Conservation (phyloP, 92 coral and sea anemone species). For the Bergia puertoricense region DNA sequence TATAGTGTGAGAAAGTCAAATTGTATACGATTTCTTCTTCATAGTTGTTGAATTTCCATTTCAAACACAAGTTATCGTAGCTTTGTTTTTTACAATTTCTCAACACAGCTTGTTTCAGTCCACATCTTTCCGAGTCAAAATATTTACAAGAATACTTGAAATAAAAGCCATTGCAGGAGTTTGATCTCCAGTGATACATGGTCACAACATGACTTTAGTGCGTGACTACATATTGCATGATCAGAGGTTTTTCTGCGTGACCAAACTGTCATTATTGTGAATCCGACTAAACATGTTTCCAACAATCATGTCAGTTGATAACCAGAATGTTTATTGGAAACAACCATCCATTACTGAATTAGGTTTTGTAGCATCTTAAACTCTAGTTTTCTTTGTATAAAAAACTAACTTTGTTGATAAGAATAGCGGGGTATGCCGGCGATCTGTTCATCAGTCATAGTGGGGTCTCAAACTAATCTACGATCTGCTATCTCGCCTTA, state of each 20-base stretch:
- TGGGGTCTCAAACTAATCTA: background rate
- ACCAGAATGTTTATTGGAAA: background rate
- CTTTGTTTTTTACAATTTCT: too few species aligned
- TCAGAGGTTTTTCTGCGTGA: background rate
- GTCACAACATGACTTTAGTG: background rate
- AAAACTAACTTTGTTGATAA: too few species aligned
- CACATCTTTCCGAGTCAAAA: background rate
- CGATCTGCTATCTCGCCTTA: constrained; percentile 1
- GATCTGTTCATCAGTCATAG: background rate
- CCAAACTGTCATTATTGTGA: background rate
- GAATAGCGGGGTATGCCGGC: too few species aligned
- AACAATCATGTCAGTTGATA: background rate
- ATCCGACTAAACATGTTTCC: background rate
- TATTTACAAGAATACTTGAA: background rate
- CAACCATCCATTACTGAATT: background rate
- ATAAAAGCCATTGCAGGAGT: background rate
- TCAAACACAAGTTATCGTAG: too few species aligned
- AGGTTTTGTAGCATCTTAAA: background rate
- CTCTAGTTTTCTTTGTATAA: too few species aligned
- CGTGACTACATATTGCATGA: background rate
- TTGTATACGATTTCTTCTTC: too few species aligned
- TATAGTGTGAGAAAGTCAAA: too few species aligned
- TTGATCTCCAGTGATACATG: background rate
- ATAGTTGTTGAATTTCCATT: too few species aligned
- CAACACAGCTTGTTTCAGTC: too few species aligned